Evolutionary conservation across 2,113 vertebrate genomes (phyloP).

Genomic region (Nannobrachium achirus): DNA sequence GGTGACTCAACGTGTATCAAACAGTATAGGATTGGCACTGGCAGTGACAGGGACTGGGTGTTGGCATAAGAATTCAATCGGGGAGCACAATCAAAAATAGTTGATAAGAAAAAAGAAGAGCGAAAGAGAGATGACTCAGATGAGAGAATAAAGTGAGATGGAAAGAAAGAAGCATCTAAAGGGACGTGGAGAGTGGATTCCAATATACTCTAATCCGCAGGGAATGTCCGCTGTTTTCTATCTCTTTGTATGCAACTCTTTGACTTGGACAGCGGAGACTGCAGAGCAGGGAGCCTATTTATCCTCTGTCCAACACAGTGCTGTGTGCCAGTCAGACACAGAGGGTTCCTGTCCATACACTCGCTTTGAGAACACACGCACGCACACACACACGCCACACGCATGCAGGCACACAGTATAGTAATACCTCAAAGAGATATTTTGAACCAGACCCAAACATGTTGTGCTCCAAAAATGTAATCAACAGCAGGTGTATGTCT

Average conservation of each 20-base stretch:
- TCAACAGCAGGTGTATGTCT: conserved; percentile 47
- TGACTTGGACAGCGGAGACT: conserved; percentile 50
- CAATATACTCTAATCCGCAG: conserved; percentile 61
- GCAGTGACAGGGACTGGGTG: no score
- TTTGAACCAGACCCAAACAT: conserved; percentile 39
- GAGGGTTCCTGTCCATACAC: conserved; percentile 33
- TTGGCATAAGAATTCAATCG: no score
- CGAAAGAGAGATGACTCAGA: no score
- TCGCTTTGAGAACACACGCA: not conserved
- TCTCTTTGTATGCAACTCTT: no score
- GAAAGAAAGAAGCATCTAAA: conserved; percentile 11
- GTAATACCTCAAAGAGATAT: conserved; percentile 30
- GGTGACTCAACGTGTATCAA: no score
- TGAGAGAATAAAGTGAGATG: not conserved
- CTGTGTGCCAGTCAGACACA: conserved; percentile 49
- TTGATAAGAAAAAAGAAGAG: not conserved
- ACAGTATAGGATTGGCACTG: no score
- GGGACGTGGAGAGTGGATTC: conserved; percentile 45
- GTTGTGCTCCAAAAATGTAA: conserved; percentile 49
- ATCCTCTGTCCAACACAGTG: conserved; percentile 47
- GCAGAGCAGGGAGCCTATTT: conserved; percentile 51
- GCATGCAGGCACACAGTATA: conserved; percentile 2
- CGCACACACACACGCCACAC: conserved; percentile 28
- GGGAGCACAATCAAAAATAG: no score
- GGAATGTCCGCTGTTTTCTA: conserved; percentile 38